phyloP scores from a whole-genome alignment of 2,797 vertebrate genomes.

The Lerista edwardsae region DNA sequence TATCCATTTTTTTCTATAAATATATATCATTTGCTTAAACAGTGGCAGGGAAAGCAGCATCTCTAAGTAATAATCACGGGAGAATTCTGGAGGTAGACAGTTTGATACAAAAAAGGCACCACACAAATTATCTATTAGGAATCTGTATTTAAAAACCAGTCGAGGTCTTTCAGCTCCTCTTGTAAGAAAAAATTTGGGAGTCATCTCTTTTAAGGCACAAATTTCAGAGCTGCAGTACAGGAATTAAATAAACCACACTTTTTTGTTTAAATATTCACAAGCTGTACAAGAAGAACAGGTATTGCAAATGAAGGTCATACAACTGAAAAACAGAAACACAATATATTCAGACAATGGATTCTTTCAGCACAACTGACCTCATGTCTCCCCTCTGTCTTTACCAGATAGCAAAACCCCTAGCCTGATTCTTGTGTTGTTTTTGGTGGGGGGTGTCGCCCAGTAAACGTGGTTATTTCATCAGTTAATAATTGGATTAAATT shows the following conservation, averaged over 20 bases:
- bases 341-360: slow-evolving; percentile 44
- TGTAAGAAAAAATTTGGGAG: slow-evolving; percentile 41
- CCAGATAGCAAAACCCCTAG: slow-evolving; percentile 13
- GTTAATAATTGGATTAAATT: too few species aligned
- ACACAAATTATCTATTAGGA: slow-evolving; percentile 49
- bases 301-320: background rate
- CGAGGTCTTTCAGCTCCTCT: slow-evolving; percentile 14
- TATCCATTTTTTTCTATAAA: background rate
- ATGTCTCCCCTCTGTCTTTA: background rate
- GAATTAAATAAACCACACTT: slow-evolving; percentile 60
- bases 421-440: background rate
- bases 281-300: slow-evolving; percentile 25
- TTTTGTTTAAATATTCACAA: slow-evolving; percentile 41
- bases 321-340: slow-evolving; percentile 33
- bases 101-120: slow-evolving; percentile 27
- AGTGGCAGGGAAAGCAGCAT: background rate
- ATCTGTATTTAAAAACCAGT: slow-evolving; percentile 60
- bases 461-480: background rate
- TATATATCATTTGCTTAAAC: rapidly evolving
- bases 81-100: rapidly evolving
- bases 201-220: slow-evolving; percentile 71
- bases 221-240: slow-evolving; percentile 64
- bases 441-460: too few species aligned
- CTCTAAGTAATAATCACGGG: background rate
- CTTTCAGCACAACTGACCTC: slow-evolving; percentile 21